These are phyloP conservation scores for Galbula dea DNA, from an alignment of 2,113 vertebrate genomes.

Conservation along the genomic window DNA sequence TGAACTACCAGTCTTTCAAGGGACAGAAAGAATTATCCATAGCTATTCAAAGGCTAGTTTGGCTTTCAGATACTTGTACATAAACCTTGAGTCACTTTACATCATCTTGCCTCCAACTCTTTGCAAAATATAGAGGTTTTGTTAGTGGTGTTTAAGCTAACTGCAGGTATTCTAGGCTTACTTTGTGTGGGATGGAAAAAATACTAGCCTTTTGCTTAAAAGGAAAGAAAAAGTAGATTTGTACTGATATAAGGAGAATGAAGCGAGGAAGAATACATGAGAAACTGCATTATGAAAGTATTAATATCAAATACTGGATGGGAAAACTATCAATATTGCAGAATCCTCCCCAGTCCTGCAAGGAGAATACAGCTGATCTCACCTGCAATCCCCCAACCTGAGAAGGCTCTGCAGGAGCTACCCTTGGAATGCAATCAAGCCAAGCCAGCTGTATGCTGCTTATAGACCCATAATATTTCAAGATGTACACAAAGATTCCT, in stretches of 20 bases:
- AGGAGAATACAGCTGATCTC: not conserved
- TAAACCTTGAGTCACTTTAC: conserved; percentile 21
- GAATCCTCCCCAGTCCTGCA: not conserved
- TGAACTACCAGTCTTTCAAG: conserved; percentile 25
- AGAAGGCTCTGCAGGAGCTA: not conserved
- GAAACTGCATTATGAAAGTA: not conserved
- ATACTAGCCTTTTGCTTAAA: not conserved
- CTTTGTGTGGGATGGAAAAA: conserved; percentile 29
- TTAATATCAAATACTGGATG: not conserved
- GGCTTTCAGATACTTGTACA: conserved; percentile 1
- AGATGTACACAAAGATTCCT: not conserved
- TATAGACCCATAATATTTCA: not conserved
- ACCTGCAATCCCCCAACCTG: not conserved
- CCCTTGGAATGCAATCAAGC: not conserved
- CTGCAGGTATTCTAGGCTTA: conserved; percentile 25
- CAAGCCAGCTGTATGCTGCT: rapidly evolving
- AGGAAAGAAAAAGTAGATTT: not conserved
- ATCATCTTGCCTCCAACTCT: conserved; percentile 2
- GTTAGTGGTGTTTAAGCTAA: conserved; percentile 37
- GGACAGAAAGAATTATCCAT: conserved; percentile 30
- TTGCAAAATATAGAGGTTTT: conserved; percentile 3
- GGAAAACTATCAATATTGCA: not conserved
- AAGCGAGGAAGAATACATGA: not conserved
- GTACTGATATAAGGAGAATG: not conserved
- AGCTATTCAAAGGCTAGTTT: conserved; percentile 43